Conservation (phyloP, 1,140 invertebrate genomes). For the Branchinecta lindahli region DNA sequence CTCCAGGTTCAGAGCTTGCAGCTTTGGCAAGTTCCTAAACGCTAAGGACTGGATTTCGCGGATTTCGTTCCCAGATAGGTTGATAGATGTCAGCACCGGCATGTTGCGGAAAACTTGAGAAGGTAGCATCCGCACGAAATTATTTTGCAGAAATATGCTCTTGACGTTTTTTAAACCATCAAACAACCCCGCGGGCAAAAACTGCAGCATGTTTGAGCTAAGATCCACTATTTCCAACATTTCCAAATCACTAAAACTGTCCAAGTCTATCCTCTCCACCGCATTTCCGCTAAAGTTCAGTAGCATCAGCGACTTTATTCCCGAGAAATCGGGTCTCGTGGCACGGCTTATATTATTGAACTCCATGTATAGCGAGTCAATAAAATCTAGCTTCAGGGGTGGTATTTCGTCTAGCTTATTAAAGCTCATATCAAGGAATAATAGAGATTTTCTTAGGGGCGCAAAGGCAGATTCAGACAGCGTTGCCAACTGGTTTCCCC, state of each 20-base stretch:
- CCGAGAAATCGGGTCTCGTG: conserved; percentile 42
- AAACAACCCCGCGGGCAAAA: conserved; percentile 50
- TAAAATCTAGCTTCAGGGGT: conserved; percentile 25
- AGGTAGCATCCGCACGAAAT: conserved; percentile 27
- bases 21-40: conserved; percentile 27
- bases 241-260: conserved; percentile 41
- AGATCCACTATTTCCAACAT: conserved; percentile 51
- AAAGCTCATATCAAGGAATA: conserved; percentile 52
- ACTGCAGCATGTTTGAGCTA: conserved; percentile 50
- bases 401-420: conserved; percentile 56
- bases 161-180: conserved; percentile 38
- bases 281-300: conserved; percentile 62
- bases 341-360: conserved; percentile 23
- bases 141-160: conserved; percentile 27
- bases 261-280: conserved; percentile 42
- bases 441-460: conserved; percentile 52
- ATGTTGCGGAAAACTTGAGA: conserved; percentile 28
- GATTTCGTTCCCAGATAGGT: conserved; percentile 30
- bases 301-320: conserved; percentile 47
- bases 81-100: conserved; percentile 27
- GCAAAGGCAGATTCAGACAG: conserved; percentile 54
- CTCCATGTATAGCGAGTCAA: conserved; percentile 24
- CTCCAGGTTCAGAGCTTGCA: conserved; percentile 29
- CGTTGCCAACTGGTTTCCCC: conserved; percentile 47
- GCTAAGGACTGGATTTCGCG: conserved; percentile 26